Evolutionary conservation across 2,888 invertebrate genomes (phyloP).

Genomic region (Drosophila basisetae): DNA sequence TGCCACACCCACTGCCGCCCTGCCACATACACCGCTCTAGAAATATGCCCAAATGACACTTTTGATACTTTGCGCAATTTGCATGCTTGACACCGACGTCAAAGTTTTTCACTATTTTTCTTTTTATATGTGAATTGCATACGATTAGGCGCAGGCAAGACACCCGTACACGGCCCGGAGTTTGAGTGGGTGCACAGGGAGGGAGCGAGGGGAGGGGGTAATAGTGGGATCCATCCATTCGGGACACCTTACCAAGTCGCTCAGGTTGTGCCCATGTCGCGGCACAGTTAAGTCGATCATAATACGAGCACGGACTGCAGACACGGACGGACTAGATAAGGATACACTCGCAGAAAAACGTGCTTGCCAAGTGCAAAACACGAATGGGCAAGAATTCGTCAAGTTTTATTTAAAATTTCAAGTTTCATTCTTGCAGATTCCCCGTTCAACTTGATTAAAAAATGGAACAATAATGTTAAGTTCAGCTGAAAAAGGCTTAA

Average conservation of each 20-base stretch:
- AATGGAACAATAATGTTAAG: not conserved
- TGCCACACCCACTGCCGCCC: not conserved
- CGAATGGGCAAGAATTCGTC: not conserved
- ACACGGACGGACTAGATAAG: constrained; percentile 53
- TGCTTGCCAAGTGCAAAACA: not conserved
- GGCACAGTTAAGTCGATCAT: constrained; percentile 73
- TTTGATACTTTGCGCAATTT: constrained; percentile 68
- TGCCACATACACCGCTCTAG: constrained; percentile 12
- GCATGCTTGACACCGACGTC: constrained; percentile 72
- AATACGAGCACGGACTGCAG: constrained; percentile 17
- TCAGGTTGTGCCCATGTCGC: constrained; percentile 35
- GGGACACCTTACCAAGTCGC: constrained; percentile 11
- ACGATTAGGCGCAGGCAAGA: constrained; percentile 29
- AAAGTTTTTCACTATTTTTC: constrained; percentile 33
- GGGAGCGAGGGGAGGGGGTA: too few relatives aligned
- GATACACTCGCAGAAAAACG: not conserved
- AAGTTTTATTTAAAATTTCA: not conserved
- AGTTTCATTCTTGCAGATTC: not conserved
- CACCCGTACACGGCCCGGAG: not conserved
- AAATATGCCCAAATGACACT: constrained; percentile 73
- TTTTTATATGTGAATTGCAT: constrained; percentile 34
- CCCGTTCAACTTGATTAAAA: not conserved
- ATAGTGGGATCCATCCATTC: not conserved
- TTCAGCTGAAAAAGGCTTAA: not conserved
- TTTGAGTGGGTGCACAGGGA: not conserved